These are phyloP conservation scores for Phrixothrix hirtus DNA, from an alignment of 2,888 invertebrate genomes.

Conservation along the genomic window DNA sequence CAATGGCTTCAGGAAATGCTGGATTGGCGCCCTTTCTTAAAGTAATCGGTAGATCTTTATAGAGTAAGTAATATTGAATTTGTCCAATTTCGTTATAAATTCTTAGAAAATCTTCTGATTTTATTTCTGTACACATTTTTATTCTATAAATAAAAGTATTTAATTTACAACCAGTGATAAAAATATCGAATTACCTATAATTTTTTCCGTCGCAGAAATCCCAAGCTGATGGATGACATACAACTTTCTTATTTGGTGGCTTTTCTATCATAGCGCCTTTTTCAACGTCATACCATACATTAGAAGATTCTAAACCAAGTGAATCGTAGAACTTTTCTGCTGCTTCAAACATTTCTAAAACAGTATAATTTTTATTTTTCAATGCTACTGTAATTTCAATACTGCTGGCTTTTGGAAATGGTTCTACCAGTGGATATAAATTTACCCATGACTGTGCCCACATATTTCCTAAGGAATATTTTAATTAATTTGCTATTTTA, in stretches of 20 bases:
- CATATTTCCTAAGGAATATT: conserved; percentile 61
- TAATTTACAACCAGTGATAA: neutral
- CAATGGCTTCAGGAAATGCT: conserved; percentile 68
- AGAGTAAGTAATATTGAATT: conserved; percentile 67
- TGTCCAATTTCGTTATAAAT: conserved; percentile 77
- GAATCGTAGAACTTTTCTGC: conserved; percentile 67
- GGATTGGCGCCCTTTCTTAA: conserved; percentile 61
- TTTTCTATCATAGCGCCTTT: conserved; percentile 61
- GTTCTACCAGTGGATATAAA: conserved; percentile 57
- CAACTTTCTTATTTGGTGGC: conserved; percentile 61
- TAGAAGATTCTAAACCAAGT: conserved; percentile 62
- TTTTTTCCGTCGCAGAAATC: conserved; percentile 69
- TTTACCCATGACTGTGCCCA: conserved; percentile 70
- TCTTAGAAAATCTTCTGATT: conserved; percentile 63
- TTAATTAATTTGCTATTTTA: neutral
- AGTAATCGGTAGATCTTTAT: conserved; percentile 59
- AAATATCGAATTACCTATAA: conserved; percentile 59
- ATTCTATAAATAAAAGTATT: conserved; percentile 1
- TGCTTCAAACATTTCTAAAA: conserved; percentile 61
- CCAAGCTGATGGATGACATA: conserved; percentile 71
- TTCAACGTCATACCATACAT: conserved; percentile 60
- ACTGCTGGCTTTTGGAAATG: conserved; percentile 54
- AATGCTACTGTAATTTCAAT: conserved; percentile 61
- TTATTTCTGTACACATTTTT: conserved; percentile 62
- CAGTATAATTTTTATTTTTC: conserved; percentile 53